Percentiles rank a stretch among this genome's conserved stretches.
Evolutionary conservation across 2,113 vertebrate genomes (phyloP).

Genomic region (Hiodon tergisus): DNA sequence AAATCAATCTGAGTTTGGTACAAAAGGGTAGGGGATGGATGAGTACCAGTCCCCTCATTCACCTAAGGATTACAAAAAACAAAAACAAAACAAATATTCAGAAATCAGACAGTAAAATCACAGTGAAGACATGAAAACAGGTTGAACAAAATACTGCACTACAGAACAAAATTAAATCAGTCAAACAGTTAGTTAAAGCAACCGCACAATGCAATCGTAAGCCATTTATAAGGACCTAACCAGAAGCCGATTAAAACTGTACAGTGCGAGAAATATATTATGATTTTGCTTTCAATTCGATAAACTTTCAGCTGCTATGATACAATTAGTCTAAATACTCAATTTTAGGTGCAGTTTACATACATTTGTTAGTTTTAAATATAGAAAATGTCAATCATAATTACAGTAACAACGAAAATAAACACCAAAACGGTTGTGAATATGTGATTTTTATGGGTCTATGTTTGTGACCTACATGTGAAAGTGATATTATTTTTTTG

Average conservation of each 20-base stretch:
- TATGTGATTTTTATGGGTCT: conserved; percentile 46
- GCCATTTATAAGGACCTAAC: conserved; percentile 4
- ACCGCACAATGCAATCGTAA: conserved; percentile 11
- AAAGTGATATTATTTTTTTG: conserved; percentile 40
- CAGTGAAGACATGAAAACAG: conserved; percentile 30
- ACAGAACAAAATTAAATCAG: conserved; percentile 17
- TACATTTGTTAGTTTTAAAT: background rate
- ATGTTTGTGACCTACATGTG: conserved; percentile 66
- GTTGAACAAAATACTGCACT: conserved; percentile 26
- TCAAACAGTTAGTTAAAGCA: background rate
- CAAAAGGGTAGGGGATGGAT: too few relatives aligned
- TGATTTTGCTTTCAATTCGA: too few relatives aligned
- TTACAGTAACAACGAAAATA: background rate
- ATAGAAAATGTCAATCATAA: background rate
- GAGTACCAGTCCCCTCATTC: background rate
- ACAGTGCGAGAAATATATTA: background rate
- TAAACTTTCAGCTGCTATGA: too few relatives aligned
- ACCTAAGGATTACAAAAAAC: background rate
- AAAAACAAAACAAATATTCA: background rate
- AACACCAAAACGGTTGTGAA: conserved; percentile 13
- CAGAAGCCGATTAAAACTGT: conserved; percentile 1
- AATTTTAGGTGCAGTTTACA: too few relatives aligned
- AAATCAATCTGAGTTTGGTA: background rate
- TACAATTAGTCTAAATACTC: too few relatives aligned
- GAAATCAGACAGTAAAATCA: conserved; percentile 28